These are phyloP conservation scores for Cepaea nemoralis DNA, from an alignment of 1,140 invertebrate genomes.

Conservation along the genomic window DNA sequence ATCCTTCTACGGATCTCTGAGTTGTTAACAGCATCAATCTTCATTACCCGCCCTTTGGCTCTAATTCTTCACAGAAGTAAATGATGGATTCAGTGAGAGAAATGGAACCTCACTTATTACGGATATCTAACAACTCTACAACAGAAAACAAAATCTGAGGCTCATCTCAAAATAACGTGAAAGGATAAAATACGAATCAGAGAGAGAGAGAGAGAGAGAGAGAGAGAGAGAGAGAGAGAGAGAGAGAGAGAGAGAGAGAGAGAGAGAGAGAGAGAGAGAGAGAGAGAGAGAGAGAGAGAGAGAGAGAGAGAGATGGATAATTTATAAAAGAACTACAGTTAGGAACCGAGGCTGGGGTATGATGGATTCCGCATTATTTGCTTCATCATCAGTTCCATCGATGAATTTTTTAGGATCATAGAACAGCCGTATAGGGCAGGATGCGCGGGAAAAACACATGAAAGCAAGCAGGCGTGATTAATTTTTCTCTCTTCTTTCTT, in stretches of 20 bases:
- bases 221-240: neutral
- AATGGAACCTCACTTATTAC: neutral
- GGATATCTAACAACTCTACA: neutral
- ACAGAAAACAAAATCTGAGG: neutral
- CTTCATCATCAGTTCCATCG: neutral
- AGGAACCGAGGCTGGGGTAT: neutral
- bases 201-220: too few species aligned
- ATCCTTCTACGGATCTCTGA: neutral
- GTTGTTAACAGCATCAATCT: neutral
- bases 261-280: conserved; percentile 20
- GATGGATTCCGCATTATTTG: neutral
- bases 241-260: conserved; percentile 18
- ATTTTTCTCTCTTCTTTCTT: neutral
- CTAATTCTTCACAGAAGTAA: too few species aligned
- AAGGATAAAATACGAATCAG: too few species aligned
- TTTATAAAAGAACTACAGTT: neutral
- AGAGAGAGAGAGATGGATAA: neutral
- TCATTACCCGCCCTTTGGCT: neutral
- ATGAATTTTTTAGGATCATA: neutral
- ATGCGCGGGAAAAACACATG: neutral
- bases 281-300: neutral
- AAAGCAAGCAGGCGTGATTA: neutral
- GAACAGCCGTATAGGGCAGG: neutral
- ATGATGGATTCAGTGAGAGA: neutral
- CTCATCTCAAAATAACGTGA: neutral